Evolutionary conservation across 2,113 vertebrate genomes (phyloP), one percentile per base, ranked within the genome.

Genomic region (Tenrec ecaudatus): DNA sequence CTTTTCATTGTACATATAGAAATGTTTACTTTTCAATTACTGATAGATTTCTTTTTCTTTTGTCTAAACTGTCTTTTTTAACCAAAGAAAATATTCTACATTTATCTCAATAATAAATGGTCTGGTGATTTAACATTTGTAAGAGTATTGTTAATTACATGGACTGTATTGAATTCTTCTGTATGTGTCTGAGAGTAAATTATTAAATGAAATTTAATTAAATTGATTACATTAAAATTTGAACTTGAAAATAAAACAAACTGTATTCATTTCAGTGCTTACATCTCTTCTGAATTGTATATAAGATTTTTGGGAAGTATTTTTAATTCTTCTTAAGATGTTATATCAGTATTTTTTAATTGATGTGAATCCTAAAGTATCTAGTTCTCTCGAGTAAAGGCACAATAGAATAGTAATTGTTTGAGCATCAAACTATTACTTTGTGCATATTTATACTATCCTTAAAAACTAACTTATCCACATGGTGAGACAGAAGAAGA

Each of bases 61-160:
- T 86, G 10, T 25, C 16, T 82, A 53, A 95, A 80, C 64, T 86
- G 29, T 64, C 6, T 89, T 90, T 92, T 75, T 71, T 82, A 88
- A 88, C 58, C 4, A 83, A 29, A 75, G 31, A 10, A 69, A 23
- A 20, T 14, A 27, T 36, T 80, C 20, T 58, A 1, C 62, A 90
- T 62, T 60, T 71, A 71, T 66, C 80, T 1, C 77, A 76, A 43
- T 92, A 6, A 22, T 57, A 9, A 53, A 36, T 89, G 33, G 68
- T 53, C 4, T 53, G 47, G n/a, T 82, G 15, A 23, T 47, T 88
- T 75, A 88, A 75, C 40, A 64, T 64, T 85, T 92, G 89, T 4
- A 75, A 81, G 31, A 82, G 0, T 14, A 82, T 66, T 82, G 91
- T 83, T 38, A 71, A 75, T 80, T 81, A 53, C 2, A 57, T 89